A percentile compares a stretch with the other conserved stretches of the same genome.
phyloP scores from a whole-genome alignment of 2,888 invertebrate genomes.

The Melangyna quadrimaculata region DNA sequence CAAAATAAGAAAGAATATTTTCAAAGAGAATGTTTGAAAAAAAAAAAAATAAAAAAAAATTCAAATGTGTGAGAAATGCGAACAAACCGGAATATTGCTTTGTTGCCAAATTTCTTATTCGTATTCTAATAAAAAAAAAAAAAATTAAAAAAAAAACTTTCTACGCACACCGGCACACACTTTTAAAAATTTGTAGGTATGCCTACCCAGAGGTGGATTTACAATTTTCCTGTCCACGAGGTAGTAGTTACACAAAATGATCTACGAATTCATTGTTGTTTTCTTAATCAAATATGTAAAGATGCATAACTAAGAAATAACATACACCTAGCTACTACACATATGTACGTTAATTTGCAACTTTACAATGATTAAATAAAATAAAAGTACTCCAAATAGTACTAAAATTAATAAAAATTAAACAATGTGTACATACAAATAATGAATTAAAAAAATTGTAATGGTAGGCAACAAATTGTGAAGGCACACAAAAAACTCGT shows the following conservation, averaged over 20 bases:
- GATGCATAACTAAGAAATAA: too few relatives aligned
- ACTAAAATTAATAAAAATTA: too few relatives aligned
- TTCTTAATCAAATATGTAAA: too few relatives aligned
- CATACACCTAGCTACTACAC: too few relatives aligned
- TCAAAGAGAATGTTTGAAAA: not conserved
- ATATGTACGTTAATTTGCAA: too few relatives aligned
- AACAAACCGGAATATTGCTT: slow-evolving; percentile 66
- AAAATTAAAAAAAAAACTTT: not conserved
- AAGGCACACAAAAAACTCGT: too few relatives aligned
- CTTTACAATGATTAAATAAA: too few relatives aligned
- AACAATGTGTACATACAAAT: too few relatives aligned
- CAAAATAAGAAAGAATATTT: not conserved
- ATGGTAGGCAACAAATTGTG: too few relatives aligned
- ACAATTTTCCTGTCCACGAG: not conserved
- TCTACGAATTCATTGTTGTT: too few relatives aligned
- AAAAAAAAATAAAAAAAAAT: not conserved
- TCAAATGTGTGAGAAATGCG: slow-evolving; percentile 34
- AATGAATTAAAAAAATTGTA: too few relatives aligned
- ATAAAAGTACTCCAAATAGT: too few relatives aligned
- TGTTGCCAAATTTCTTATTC: slow-evolving; percentile 55
- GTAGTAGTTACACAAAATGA: not conserved
- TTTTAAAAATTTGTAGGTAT: not conserved
- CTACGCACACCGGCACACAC: not conserved
- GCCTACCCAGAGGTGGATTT: not conserved
- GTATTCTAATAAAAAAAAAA: not conserved